Base-by-base conservation (phyloP, 2,797 vertebrate species). In the Scleropages formosus region DNA sequence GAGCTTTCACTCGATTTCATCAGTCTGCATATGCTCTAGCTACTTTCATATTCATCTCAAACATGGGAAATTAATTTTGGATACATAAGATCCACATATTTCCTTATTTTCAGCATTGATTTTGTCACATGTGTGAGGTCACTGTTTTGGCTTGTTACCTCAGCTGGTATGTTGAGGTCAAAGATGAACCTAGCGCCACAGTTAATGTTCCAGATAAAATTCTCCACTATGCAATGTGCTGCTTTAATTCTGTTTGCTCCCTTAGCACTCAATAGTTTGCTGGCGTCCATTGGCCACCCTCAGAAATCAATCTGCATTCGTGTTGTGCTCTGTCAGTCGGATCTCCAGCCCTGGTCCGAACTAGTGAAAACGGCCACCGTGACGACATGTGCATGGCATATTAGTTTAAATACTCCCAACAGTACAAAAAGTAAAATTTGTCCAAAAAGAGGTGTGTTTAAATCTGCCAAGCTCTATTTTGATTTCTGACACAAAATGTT, bases 281-380 rank as follows among this genome's bases (percentile, higher is more conserved):
- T 74, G 60, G 20, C 59, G 44, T 24, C 46, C 27, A 39, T 63
- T 62, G 46, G 16, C 7, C 49, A 26, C 61, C 26, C 18, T 60
- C 61, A 64, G 73, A 74, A 63, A 74, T 65, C 51, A 65, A 53
- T 74, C 73, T 27, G 61, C 61, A 53, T 74, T 64, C 46, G 47
- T 44, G 16, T 64, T 59, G 22, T 9, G 46, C 22, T 8, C 46
- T 49, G 4, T 13, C 16, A 16, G 46, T 3, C 39, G 6, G 64
- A 73, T 51, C 61, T 72, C 60, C 39, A 72, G 60, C 60, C 24
- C 22, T 18, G 16, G 1, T 49, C 72, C 61, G 22, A 11, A 20
- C 46, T 2, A 7, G 24, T 12, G 47, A 47, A 24, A 63, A 53
- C 51, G 73, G 46, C 65, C 22, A 47, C 49, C 46, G 4, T 46